These are phyloP conservation scores for Drosophila pseudotalamancana DNA, from an alignment of 2,888 invertebrate species.

Conservation along the genomic window DNA sequence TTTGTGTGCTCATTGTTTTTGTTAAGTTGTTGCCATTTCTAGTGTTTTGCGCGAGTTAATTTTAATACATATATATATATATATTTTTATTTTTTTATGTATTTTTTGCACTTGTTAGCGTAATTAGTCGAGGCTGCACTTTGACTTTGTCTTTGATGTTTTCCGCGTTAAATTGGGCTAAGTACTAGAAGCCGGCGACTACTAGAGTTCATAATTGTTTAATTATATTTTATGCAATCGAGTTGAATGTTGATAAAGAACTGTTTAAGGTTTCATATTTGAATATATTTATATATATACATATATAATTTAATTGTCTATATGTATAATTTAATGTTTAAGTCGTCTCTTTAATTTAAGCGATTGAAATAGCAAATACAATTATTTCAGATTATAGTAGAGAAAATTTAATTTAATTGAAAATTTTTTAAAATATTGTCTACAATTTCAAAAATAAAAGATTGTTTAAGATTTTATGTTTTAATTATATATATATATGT, in stretches of 20 bases:
- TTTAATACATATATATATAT: conserved; percentile 41
- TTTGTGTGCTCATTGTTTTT: conserved; percentile 45
- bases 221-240: conserved; percentile 42
- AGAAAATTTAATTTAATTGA: too few species aligned
- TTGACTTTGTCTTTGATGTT: conserved; percentile 63
- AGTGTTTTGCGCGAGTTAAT: conserved; percentile 64
- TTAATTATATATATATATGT: too few species aligned
- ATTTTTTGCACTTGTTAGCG: conserved; percentile 47
- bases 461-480: too few species aligned
- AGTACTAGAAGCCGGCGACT: conserved; percentile 27
- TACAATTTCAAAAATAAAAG: too few species aligned
- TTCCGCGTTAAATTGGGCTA: conserved; percentile 55
- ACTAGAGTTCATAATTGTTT: conserved; percentile 53
- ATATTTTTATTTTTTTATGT: not conserved
- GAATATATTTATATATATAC: too few species aligned
- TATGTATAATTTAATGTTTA: too few species aligned
- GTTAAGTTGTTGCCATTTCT: conserved; percentile 58
- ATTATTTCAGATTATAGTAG: too few species aligned
- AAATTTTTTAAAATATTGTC: too few species aligned
- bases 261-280: too few species aligned
- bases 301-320: too few species aligned
- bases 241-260: not conserved
- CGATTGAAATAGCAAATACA: too few species aligned
- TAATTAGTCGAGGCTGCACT: conserved; percentile 66
- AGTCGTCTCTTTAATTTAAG: too few species aligned